phyloP scores from a whole-genome alignment of 2,888 invertebrate genomes.

The Galerucella pusilla region DNA sequence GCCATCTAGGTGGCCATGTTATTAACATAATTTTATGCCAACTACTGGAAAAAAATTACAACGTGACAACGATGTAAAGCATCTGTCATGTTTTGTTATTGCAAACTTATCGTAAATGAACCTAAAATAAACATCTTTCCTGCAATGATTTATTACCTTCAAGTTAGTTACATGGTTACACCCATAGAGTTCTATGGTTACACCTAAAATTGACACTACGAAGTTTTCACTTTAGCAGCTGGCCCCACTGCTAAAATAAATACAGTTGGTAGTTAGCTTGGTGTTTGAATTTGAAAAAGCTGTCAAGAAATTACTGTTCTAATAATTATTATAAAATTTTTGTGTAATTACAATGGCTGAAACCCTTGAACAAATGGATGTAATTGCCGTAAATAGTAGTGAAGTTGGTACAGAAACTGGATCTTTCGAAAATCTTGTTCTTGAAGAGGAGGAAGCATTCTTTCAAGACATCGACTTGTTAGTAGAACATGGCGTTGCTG shows the following conservation, averaged over 20 bases:
- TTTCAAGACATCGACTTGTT: constrained; percentile 81
- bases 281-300: neutral
- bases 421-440: constrained; percentile 59
- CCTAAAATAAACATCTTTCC: too few species aligned
- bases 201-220: neutral
- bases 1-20: too few species aligned
- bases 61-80: too few species aligned
- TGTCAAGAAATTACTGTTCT: neutral
- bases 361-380: constrained; percentile 39
- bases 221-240: neutral
- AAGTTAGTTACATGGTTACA: too few species aligned
- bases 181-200: neutral
- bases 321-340: neutral
- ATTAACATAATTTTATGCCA: too few species aligned
- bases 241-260: neutral
- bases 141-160: too few species aligned
- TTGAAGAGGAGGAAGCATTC: constrained; percentile 74
- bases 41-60: too few species aligned
- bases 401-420: constrained; percentile 43
- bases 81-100: too few species aligned
- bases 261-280: neutral
- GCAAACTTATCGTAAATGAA: too few species aligned
- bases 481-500: constrained; percentile 73
- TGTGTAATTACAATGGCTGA: constrained; percentile 2
- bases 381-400: constrained; percentile 23